These are phyloP conservation scores for Drosophila incognita DNA, from an alignment of 2,888 invertebrate species.

Conservation along the genomic window DNA sequence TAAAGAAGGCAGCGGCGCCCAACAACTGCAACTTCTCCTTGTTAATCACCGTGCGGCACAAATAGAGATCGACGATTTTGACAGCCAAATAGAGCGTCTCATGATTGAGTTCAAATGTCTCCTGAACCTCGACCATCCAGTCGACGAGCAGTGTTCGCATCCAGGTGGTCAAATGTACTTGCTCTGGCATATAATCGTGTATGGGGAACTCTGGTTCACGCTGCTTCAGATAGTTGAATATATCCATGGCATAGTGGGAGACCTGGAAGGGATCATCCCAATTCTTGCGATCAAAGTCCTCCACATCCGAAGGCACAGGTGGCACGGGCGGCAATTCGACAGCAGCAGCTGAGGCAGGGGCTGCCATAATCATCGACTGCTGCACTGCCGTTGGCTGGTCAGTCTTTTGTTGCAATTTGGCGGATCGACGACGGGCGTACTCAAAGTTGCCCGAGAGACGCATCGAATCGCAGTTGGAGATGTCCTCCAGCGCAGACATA, in stretches of 20 bases:
- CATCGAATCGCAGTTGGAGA: slow-evolving; percentile 83
- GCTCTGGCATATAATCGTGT: slow-evolving; percentile 92
- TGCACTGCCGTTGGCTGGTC: slow-evolving; percentile 37
- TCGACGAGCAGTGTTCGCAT: slow-evolving; percentile 98
- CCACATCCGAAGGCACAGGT: slow-evolving; percentile 88
- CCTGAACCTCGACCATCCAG: slow-evolving; percentile 99
- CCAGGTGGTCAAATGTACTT: slow-evolving; percentile 91
- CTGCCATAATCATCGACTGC: slow-evolving; percentile 20
- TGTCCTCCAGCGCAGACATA: slow-evolving; percentile 91
- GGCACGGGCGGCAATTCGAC: slow-evolving; percentile 60
- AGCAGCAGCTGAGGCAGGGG: slow-evolving; percentile 30
- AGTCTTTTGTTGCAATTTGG: slow-evolving; percentile 73
- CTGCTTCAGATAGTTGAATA: slow-evolving; percentile 95
- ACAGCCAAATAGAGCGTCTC: slow-evolving; percentile 98
- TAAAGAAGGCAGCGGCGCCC: slow-evolving; percentile 96
- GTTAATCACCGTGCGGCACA: slow-evolving; percentile 89
- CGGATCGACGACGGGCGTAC: slow-evolving; percentile 74
- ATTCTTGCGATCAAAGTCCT: slow-evolving; percentile 94
- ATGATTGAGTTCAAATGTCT: slow-evolving; percentile 98
- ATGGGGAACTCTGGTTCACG: slow-evolving; percentile 92
- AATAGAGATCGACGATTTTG: slow-evolving; percentile 96
- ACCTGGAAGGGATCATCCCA: slow-evolving; percentile 94
- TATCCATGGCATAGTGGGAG: slow-evolving; percentile 96
- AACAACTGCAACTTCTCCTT: slow-evolving; percentile 95
- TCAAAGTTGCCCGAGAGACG: slow-evolving; percentile 83